phyloP scores from a whole-genome alignment of 1,140 invertebrate species.

The Schlechtendalia chinensis region DNA sequence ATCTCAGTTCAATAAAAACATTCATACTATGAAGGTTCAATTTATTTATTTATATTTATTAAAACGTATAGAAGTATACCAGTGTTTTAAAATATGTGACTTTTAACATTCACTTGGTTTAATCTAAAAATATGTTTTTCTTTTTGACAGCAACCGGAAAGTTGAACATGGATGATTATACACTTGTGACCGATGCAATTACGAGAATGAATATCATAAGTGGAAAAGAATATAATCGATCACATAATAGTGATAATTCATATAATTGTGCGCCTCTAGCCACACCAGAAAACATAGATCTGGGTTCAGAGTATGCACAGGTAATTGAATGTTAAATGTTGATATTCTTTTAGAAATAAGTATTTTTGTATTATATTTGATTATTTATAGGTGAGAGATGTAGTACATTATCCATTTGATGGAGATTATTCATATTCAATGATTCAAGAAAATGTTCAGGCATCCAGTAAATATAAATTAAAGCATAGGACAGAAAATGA shows the following conservation, averaged over 20 bases:
- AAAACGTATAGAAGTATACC: background rate
- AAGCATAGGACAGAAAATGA: slow-evolving; percentile 66
- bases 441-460: slow-evolving; percentile 64
- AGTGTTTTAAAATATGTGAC: too few species aligned
- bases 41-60: too few species aligned
- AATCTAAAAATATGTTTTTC: too few species aligned
- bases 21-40: slow-evolving; percentile 80
- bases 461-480: slow-evolving; percentile 62
- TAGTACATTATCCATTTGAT: slow-evolving; percentile 63
- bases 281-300: slow-evolving; percentile 75
- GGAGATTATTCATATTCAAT: slow-evolving; percentile 64
- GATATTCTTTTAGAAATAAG: background rate
- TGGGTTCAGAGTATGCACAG: slow-evolving; percentile 68
- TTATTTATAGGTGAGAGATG: slow-evolving; percentile 60
- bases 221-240: slow-evolving; percentile 59
- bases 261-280: slow-evolving; percentile 75
- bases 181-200: slow-evolving; percentile 82
- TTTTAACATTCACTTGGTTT: too few species aligned
- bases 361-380: slow-evolving; percentile 1
- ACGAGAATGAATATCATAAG: slow-evolving; percentile 68
- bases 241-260: slow-evolving; percentile 56
- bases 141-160: slow-evolving; percentile 87
- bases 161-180: slow-evolving; percentile 84
- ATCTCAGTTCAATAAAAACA: slow-evolving; percentile 70
- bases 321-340: slow-evolving; percentile 56